Conservation (phyloP, 2,797 vertebrate species). For the Nannoperca obscura region DNA sequence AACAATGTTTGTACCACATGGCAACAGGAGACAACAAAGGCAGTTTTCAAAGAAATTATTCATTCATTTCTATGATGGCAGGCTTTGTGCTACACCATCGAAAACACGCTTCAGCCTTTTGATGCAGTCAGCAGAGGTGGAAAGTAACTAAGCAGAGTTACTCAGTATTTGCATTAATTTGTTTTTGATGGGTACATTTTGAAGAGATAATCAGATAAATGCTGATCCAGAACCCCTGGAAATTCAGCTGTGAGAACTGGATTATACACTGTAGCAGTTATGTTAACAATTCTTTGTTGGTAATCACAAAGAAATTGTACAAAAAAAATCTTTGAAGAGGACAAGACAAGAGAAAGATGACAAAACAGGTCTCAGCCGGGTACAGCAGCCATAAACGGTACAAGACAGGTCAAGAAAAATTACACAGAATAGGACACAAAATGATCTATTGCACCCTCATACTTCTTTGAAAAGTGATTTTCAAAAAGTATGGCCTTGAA, state of each 20-base stretch:
- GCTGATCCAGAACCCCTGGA: background rate
- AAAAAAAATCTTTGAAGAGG: constrained; percentile 6
- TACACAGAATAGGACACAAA: constrained; percentile 37
- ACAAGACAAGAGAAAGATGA: constrained; percentile 12
- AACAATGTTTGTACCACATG: constrained; percentile 9
- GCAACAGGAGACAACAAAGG: constrained; percentile 12
- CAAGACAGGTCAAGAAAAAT: constrained; percentile 56
- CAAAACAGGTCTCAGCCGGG: constrained; percentile 19
- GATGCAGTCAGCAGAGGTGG: background rate
- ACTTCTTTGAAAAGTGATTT: constrained; percentile 50
- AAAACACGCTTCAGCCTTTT: background rate
- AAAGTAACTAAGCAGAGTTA: too few species aligned
- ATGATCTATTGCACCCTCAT: constrained; percentile 52
- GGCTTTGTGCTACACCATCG: background rate
- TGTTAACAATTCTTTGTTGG: background rate
- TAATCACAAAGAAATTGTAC: constrained; percentile 23
- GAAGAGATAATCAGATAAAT: background rate
- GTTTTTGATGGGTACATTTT: background rate
- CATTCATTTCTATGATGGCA: background rate
- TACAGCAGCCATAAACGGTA: constrained; percentile 34
- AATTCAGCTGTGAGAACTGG: background rate
- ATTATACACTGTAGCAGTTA: too few species aligned
- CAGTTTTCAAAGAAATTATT: background rate
- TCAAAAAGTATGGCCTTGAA: constrained; percentile 49
- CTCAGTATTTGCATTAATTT: background rate